Conservation (phyloP, 2,113 vertebrate genomes). For the Cheirogaleus medius region DNA sequence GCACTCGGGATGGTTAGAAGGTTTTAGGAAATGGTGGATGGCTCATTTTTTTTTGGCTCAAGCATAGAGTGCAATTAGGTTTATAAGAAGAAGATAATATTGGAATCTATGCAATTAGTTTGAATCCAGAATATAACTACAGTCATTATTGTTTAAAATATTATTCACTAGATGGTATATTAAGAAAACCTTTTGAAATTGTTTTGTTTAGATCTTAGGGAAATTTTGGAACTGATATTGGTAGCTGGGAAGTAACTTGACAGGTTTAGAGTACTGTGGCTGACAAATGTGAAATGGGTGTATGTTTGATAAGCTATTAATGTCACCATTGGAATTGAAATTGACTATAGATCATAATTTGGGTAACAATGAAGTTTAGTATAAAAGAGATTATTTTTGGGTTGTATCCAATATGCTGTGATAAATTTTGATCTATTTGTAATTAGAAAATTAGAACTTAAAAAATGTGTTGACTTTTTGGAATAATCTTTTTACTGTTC, state of each 20-base stretch:
- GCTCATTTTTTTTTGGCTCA: not conserved
- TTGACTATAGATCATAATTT: conserved; percentile 36
- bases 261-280: conserved; percentile 7
- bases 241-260: conserved; percentile 7
- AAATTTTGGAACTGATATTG: conserved; percentile 46
- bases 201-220: conserved; percentile 18
- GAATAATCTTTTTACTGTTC: conserved; percentile 29
- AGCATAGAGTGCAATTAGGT: not conserved
- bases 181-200: conserved; percentile 29
- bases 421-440: conserved; percentile 30
- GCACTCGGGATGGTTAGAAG: not conserved
- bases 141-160: conserved; percentile 32
- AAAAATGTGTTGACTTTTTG: conserved; percentile 20
- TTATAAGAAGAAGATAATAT: conserved; percentile 4
- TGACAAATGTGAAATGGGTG: not conserved
- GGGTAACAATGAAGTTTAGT: not conserved
- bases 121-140: conserved; percentile 42
- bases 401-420: not conserved
- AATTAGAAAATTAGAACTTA: conserved; percentile 45
- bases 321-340: conserved; percentile 26
- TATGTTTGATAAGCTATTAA: conserved; percentile 46
- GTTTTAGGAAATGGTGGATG: conserved; percentile 28
- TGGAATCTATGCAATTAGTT: not conserved
- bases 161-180: not conserved
- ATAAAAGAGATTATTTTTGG: not conserved